Evolutionary conservation across 2,888 invertebrate genomes (phyloP).

Genomic region (Zhuqinia jingwanae): DNA sequence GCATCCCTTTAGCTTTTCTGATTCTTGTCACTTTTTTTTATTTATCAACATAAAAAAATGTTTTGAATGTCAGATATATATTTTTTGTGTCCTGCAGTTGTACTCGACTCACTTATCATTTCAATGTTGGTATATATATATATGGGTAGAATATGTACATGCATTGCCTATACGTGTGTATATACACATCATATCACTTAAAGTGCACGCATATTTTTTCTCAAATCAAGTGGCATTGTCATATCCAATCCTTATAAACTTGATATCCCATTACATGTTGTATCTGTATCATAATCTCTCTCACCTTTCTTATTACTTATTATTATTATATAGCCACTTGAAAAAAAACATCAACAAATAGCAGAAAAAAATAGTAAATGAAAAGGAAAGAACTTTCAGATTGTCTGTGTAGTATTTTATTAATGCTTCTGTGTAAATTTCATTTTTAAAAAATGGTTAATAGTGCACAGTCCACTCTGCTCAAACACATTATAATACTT

Average conservation of each 20-base stretch:
- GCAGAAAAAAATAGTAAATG: constrained; percentile 17
- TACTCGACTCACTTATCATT: too few relatives aligned
- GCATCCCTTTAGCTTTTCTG: too few relatives aligned
- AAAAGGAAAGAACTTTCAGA: constrained; percentile 44
- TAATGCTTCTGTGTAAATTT: background rate
- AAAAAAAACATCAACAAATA: constrained; percentile 3
- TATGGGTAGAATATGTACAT: too few relatives aligned
- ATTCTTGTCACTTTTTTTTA: too few relatives aligned
- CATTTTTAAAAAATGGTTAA: background rate
- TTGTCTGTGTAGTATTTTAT: background rate
- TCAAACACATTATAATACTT: too few relatives aligned
- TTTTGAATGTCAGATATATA: too few relatives aligned
- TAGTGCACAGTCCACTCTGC: background rate
- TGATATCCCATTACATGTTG: background rate
- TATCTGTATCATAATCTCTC: constrained; percentile 18
- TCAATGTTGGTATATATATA: too few relatives aligned
- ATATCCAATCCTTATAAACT: background rate
- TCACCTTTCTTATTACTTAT: constrained; percentile 19
- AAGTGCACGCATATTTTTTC: too few relatives aligned
- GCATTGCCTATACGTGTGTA: too few relatives aligned
- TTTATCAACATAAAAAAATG: too few relatives aligned
- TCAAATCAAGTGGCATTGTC: constrained; percentile 5
- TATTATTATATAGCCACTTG: background rate
- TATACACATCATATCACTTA: too few relatives aligned
- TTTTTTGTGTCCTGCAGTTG: too few relatives aligned